These are phyloP conservation scores for Aethes cnicana DNA, from an alignment of 2,888 invertebrate genomes.

Conservation along the genomic window DNA sequence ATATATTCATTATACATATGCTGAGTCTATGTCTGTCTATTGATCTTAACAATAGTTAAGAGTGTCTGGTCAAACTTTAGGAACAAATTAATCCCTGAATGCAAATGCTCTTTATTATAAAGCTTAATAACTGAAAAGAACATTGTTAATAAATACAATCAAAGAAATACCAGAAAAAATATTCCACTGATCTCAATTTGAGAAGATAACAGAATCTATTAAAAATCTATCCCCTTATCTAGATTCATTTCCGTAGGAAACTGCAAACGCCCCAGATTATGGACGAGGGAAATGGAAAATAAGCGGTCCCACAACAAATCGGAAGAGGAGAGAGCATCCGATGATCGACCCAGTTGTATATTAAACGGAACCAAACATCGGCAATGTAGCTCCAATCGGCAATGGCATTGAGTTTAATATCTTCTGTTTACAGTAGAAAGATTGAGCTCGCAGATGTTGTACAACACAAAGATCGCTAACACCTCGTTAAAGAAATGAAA, in stretches of 20 bases:
- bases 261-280: slow-evolving; percentile 48
- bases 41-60: too few relatives aligned
- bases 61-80: too few relatives aligned
- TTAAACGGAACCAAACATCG: slow-evolving; percentile 49
- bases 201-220: slow-evolving; percentile 41
- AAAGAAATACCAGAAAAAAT: neutral
- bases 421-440: slow-evolving; percentile 10
- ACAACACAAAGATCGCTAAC: slow-evolving; percentile 13
- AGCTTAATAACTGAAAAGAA: neutral
- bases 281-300: slow-evolving; percentile 55
- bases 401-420: slow-evolving; percentile 13
- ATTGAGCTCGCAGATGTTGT: slow-evolving; percentile 15
- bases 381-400: slow-evolving; percentile 40
- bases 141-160: neutral
- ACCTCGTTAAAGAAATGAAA: slow-evolving; percentile 19
- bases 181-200: slow-evolving; percentile 20
- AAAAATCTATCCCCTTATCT: slow-evolving; percentile 42
- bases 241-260: slow-evolving; percentile 41
- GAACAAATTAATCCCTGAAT: neutral
- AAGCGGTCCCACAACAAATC: slow-evolving; percentile 54
- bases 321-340: slow-evolving; percentile 47
- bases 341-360: slow-evolving; percentile 55
- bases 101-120: neutral
- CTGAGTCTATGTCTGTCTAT: too few relatives aligned
- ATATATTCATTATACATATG: too few relatives aligned